A percentile compares a stretch with the other conserved stretches of the same genome.
These are phyloP conservation scores for Augiades crinisus DNA, from an alignment of 2,888 invertebrate species.

Conservation along the genomic window DNA sequence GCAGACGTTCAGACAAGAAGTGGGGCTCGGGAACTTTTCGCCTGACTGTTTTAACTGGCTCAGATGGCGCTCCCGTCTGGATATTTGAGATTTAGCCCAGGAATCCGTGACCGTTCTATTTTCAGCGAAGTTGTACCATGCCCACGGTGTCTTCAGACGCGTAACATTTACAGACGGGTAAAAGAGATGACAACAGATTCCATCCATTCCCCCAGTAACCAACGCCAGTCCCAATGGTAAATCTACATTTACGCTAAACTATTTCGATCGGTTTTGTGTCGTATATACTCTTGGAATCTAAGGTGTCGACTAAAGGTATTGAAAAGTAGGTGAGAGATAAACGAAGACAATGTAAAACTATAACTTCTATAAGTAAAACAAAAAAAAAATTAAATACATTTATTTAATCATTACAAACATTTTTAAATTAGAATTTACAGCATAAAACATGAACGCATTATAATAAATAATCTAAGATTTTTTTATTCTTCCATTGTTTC, in stretches of 20 bases:
- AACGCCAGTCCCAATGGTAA: slow-evolving; percentile 67
- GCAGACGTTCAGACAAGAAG: slow-evolving; percentile 89
- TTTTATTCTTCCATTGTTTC: slow-evolving; percentile 1
- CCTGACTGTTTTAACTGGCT: slow-evolving; percentile 87
- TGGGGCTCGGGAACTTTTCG: slow-evolving; percentile 86
- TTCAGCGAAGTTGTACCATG: slow-evolving; percentile 66
- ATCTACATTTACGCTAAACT: slow-evolving; percentile 78
- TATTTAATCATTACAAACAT: neutral
- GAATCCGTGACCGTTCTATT: slow-evolving; percentile 80
- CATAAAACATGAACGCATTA: neutral
- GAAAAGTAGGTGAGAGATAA: slow-evolving; percentile 23
- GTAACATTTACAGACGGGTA: slow-evolving; percentile 41
- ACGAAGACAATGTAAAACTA: neutral
- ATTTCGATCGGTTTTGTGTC: slow-evolving; percentile 71
- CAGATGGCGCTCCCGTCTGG: slow-evolving; percentile 86
- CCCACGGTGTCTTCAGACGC: slow-evolving; percentile 53
- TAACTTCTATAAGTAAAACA: neutral
- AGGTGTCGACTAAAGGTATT: slow-evolving; percentile 45
- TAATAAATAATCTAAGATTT: neutral
- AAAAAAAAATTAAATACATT: neutral
- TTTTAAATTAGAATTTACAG: neutral
- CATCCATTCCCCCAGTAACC: slow-evolving; percentile 41
- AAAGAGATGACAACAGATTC: slow-evolving; percentile 56
- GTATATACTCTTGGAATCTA: slow-evolving; percentile 50
- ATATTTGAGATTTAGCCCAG: slow-evolving; percentile 84